A percentile compares a stretch with the other conserved stretches of the same genome.
Evolutionary conservation across 2,113 vertebrate species (phyloP).

Genomic region (Orientallactaga bullata): DNA sequence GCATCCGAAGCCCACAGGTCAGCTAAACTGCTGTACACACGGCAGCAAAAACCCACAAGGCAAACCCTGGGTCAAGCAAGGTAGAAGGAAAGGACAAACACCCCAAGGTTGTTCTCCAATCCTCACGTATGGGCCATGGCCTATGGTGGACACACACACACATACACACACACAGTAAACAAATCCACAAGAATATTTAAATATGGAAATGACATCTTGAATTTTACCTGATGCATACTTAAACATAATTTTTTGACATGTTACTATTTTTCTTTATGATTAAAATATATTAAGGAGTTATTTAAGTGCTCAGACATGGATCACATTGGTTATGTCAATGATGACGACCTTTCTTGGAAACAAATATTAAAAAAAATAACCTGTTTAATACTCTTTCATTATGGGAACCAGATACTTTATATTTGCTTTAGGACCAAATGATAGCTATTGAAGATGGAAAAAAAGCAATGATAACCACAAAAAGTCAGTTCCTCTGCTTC

Average conservation of each 20-base stretch:
- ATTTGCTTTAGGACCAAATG: conserved; percentile 8
- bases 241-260: conserved; percentile 25
- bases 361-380: not conserved
- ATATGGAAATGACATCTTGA: conserved; percentile 19
- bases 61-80: too few species aligned
- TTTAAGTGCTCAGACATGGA: conserved; percentile 30
- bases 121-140: too few species aligned
- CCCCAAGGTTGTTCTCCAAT: too few species aligned
- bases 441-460: conserved; percentile 3
- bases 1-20: too few species aligned
- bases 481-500: not conserved
- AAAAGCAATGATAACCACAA: conserved; percentile 22
- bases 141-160: too few species aligned
- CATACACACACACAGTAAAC: too few species aligned
- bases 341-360: conserved; percentile 46
- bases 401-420: not conserved
- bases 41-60: too few species aligned
- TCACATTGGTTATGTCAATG: not conserved
- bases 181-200: conserved; percentile 44
- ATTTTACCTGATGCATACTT: conserved; percentile 1
- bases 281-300: conserved; percentile 44
- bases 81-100: too few species aligned
- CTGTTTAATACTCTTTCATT: conserved; percentile 49
- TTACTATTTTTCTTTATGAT: conserved; percentile 27
- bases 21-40: too few species aligned